Percentiles rank a stretch among this genome's conserved stretches.
phyloP scores from a whole-genome alignment of 2,888 invertebrate species.

The Emesis furor region DNA sequence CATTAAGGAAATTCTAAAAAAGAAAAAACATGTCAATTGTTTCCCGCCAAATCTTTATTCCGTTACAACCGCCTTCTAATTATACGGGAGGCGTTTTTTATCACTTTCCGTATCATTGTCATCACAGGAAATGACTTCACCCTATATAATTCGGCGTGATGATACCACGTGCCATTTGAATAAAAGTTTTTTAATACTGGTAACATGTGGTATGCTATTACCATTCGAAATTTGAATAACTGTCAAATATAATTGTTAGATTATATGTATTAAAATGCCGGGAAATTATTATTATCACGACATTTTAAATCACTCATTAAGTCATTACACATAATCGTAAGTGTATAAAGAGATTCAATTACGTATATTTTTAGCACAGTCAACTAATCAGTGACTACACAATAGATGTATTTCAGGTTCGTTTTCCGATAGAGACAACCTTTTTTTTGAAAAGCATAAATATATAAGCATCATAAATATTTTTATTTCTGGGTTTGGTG shows the following conservation, averaged over 20 bases:
- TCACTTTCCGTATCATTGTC: conserved; percentile 86
- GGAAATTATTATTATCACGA: background rate
- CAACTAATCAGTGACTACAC: too few species aligned
- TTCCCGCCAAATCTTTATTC: conserved; percentile 40
- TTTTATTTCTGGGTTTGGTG: too few species aligned
- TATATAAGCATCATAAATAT: too few species aligned
- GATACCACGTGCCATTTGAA: conserved; percentile 83
- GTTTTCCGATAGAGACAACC: too few species aligned
- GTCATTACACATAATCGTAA: too few species aligned
- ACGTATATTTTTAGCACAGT: too few species aligned
- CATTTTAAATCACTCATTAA: background rate
- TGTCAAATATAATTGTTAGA: conserved; percentile 16
- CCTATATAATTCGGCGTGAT: conserved; percentile 82
- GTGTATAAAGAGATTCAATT: too few species aligned
- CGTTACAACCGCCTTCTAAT: conserved; percentile 75
- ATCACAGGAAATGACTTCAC: conserved; percentile 88
- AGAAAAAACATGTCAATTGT: conserved; percentile 14
- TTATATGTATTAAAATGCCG: background rate
- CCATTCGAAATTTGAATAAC: conserved; percentile 20
- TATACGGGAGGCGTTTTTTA: conserved; percentile 76
- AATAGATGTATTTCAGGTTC: too few species aligned
- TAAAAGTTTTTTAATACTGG: conserved; percentile 54
- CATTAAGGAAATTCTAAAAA: conserved; percentile 9
- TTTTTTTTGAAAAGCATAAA: too few species aligned
- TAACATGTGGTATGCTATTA: conserved; percentile 22